A percentile compares a stretch with the other conserved stretches of the same genome.
These are phyloP conservation scores for Micropterix aruncella DNA, from an alignment of 2,888 invertebrate species.

Conservation along the genomic window DNA sequence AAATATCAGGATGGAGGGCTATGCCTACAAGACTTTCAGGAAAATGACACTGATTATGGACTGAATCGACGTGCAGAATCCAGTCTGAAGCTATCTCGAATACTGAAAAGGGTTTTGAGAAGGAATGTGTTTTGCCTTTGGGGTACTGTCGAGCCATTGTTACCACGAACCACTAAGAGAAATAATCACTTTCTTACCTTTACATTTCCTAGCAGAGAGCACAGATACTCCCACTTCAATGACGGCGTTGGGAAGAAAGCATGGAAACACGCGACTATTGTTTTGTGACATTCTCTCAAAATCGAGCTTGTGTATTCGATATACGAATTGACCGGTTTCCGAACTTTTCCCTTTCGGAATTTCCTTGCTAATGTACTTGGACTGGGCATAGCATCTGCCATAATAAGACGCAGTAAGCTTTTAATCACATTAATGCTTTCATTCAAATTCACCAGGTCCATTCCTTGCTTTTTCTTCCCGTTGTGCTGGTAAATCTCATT, in stretches of 20 bases:
- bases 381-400: constrained; percentile 50
- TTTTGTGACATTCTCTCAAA: constrained; percentile 78
- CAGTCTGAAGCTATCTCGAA: no score
- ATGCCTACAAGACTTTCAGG: no score
- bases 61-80: no score
- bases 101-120: no score
- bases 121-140: no score
- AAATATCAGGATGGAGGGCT: no score
- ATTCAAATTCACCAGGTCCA: constrained; percentile 65
- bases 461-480: constrained; percentile 26
- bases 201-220: constrained; percentile 59
- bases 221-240: constrained; percentile 85
- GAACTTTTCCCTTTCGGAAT: constrained; percentile 27
- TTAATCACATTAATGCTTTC: constrained; percentile 79
- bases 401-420: constrained; percentile 64
- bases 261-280: constrained; percentile 85
- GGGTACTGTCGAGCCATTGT: no score
- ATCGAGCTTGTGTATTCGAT: constrained; percentile 56
- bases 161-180: no score
- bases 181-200: no score
- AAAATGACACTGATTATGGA: no score
- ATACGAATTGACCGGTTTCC: constrained; percentile 30
- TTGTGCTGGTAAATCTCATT: constrained; percentile 82
- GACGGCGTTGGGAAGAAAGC: constrained; percentile 91
- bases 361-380: constrained; percentile 24